Evolutionary conservation across 2,888 invertebrate species (phyloP), one percentile per base, ranked within the genome.

Genomic region (Caenorhabditis sp.): DNA sequence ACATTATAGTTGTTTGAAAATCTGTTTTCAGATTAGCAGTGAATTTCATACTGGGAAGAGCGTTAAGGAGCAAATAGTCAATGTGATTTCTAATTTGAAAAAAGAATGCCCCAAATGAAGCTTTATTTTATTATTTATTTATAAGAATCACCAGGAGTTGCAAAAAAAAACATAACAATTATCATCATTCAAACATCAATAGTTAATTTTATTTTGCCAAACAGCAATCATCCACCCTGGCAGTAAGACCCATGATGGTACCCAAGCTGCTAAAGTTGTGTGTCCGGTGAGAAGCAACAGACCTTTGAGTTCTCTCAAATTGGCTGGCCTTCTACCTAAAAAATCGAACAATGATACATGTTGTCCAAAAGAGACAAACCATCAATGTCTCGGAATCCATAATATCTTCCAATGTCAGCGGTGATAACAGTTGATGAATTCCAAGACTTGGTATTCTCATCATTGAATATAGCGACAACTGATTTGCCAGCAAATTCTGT

Each of bases 201-300:
- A 58, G 23, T 59, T 59, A 20, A 74, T 68, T 62, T 70, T 76
- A 59, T 75, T 78, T 38, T 78, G 75, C 63, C 69, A 78, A 17
- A 73, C 31, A 52, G 76, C 73, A 43, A 78, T 62, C 7, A 73
- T 66, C 78, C 78, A 78, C 23, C 75, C 75, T 36, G 75, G 78
- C 27, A 78, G 50, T 21, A 65, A 72, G 7, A 78, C 23, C 68
- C 70, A 78, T 7, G 53, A 43, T 23, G 73, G 76, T 31, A 67
- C 60, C 76, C 76, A 78, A 20, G 26, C 56, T 1, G 72, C 73
- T 43, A 73, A 53, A 20, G 65, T 59, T 25, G 54, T 43, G 59
- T 76, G 62, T 1, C 76, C 76, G 17, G 60, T 59, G 12, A 78
- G 54, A 17, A 53, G 38, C 12, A 78, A 73, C 12, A 78, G 62